phyloP scores from a whole-genome alignment of 2,888 invertebrate species.

The Rhamnusium bicolor region DNA sequence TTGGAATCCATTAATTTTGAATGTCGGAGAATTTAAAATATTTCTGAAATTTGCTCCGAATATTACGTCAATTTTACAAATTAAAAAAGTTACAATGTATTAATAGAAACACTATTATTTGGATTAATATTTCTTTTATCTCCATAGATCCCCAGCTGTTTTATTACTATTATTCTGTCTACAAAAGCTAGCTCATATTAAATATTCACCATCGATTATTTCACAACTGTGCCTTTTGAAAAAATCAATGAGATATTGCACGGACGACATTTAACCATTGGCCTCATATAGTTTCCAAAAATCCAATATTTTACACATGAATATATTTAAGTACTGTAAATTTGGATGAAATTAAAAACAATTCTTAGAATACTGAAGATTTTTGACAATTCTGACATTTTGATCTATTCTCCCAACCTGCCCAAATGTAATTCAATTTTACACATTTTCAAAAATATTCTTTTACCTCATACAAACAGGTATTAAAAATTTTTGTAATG shows the following conservation, averaged over 20 bases:
- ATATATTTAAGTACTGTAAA: neutral
- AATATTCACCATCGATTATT: neutral
- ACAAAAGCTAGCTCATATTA: neutral
- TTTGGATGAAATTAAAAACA: neutral
- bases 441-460: too few relatives aligned
- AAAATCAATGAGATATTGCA: neutral
- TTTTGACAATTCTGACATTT: constrained; percentile 22
- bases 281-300: neutral
- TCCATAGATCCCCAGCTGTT: too few relatives aligned
- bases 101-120: too few relatives aligned
- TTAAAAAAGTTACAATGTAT: too few relatives aligned
- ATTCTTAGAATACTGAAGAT: neutral
- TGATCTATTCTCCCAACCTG: constrained; percentile 15
- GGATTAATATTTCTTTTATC: too few relatives aligned
- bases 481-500: too few relatives aligned
- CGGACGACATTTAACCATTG: neutral
- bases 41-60: too few relatives aligned
- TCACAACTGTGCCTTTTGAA: neutral
- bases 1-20: too few relatives aligned
- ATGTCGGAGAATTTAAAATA: too few relatives aligned
- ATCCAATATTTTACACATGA: neutral
- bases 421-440: neutral
- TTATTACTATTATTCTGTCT: neutral
- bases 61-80: too few relatives aligned
- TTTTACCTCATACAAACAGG: too few relatives aligned